A percentile compares a stretch with the other conserved stretches of the same genome.
These are phyloP conservation scores for Caenorhabditis sp. DNA, from an alignment of 2,888 invertebrate species.

Conservation along the genomic window DNA sequence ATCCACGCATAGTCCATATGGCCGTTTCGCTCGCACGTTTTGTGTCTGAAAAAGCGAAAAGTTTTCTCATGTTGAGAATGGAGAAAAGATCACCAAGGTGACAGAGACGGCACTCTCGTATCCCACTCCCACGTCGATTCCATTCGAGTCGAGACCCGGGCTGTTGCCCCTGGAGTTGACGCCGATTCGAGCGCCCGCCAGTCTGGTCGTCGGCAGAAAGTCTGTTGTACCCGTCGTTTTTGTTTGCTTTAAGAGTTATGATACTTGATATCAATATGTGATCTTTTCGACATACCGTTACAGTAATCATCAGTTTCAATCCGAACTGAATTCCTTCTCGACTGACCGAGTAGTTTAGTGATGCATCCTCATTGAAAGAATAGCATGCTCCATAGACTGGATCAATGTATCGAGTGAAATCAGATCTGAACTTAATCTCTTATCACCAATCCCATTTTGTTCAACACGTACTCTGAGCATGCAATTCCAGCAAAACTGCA, in stretches of 20 bases:
- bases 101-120: slow-evolving; percentile 69
- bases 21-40: slow-evolving; percentile 61
- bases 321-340: slow-evolving; percentile 72
- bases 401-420: slow-evolving; percentile 67
- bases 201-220: slow-evolving; percentile 64
- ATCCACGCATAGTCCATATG: slow-evolving; percentile 67
- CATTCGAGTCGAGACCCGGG: slow-evolving; percentile 65
- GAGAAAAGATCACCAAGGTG: slow-evolving; percentile 45
- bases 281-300: too few species aligned
- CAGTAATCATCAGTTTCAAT: slow-evolving; percentile 66
- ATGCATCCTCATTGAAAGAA: slow-evolving; percentile 67
- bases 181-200: slow-evolving; percentile 63
- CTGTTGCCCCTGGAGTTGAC: slow-evolving; percentile 49
- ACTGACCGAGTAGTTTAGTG: slow-evolving; percentile 58
- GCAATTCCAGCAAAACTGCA: slow-evolving; percentile 68
- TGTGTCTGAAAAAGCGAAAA: slow-evolving; percentile 55
- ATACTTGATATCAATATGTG: too few species aligned
- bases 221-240: slow-evolving; percentile 42
- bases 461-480: slow-evolving; percentile 50
- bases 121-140: slow-evolving; percentile 70
- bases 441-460: too few species aligned
- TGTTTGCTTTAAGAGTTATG: slow-evolving; percentile 54
- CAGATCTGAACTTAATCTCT: slow-evolving; percentile 53
- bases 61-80: neutral
- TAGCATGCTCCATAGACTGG: slow-evolving; percentile 73